Conservation (phyloP, 2,797 vertebrate species). For the Helostoma temminkii region DNA sequence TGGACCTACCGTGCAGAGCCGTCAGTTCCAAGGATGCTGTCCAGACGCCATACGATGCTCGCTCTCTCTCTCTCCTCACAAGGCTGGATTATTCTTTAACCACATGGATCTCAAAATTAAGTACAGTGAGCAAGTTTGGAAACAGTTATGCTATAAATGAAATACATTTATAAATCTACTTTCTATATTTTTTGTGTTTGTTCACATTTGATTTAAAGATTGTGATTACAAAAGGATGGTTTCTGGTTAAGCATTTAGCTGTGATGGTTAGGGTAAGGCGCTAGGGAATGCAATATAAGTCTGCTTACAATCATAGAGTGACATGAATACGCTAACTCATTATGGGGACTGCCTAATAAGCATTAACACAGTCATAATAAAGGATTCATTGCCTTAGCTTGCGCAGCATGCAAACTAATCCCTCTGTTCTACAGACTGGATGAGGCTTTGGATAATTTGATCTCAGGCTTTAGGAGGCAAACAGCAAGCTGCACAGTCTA, state of each 20-base stretch:
- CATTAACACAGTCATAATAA: conserved; percentile 75
- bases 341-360: conserved; percentile 78
- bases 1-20: conserved; percentile 57
- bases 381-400: conserved; percentile 54
- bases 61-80: conserved; percentile 39
- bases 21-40: conserved; percentile 45
- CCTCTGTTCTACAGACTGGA: conserved; percentile 29
- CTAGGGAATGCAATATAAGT: too few species aligned
- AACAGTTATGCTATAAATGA: neutral
- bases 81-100: conserved; percentile 66
- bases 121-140: conserved; percentile 5
- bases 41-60: conserved; percentile 58
- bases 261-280: too few species aligned
- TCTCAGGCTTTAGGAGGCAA: conserved; percentile 61
- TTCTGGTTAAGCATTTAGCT: neutral
- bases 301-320: too few species aligned
- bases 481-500: conserved; percentile 25
- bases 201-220: too few species aligned
- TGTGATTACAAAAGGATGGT: neutral
- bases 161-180: neutral
- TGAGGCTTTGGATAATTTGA: conserved; percentile 35
- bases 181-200: neutral
- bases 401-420: conserved; percentile 71
- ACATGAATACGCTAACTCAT: conserved; percentile 3
- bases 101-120: conserved; percentile 42